Base-by-base conservation (phyloP, 1,140 invertebrate genomes). In the Pachyrhynchus sulphureomaculatus region DNA sequence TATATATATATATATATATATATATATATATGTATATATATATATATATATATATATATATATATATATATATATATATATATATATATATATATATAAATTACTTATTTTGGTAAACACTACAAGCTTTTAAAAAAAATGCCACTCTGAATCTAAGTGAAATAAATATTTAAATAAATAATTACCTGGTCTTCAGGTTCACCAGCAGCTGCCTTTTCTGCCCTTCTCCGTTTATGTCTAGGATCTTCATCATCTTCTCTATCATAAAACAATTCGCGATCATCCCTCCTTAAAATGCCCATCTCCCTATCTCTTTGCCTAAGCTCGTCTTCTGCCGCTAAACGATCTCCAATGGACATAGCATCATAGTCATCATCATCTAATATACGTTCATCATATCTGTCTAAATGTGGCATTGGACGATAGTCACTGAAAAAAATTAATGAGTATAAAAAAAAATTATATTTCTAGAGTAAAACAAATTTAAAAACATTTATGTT, bases 321-420 rank as follows among this genome's bases (percentile, higher is more conserved):
- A 82, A 99, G 88, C 58, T 88, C 91, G 12, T 85, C 79, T 79
- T 99, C 97, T 48, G 95, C 97, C 10, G 89, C 92, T 20, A 83
- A 77, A 12, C 97, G 85, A 42, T 92, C 95, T 55, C 81, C 87
- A 53, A 93, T 84, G 0, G 95, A 96, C 73, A 98, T 79, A 26
- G 87, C 84, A 42, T 92, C 92, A 72, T 92, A 93, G 24, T 96
- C 93, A 9, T 89, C 90, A 70, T 95, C 91, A 76, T 99, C 96
- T 60, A 99, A 73, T 53, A 88, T 83, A 57, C 89, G 86, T 9
- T 81, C 80, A 77, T 99, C 96, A 78, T 98, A 99, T 23, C 86
- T 84, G 81, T 99, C 98, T 67, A 99, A 77, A 52, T 88, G 95
- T 53, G 96, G 92, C 85, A 98, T 96, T 0, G 92, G 85, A 3